Evolutionary conservation across 1,140 invertebrate genomes (phyloP), one percentile per base, ranked within the genome.

Genomic region (Charaxes varanes): DNA sequence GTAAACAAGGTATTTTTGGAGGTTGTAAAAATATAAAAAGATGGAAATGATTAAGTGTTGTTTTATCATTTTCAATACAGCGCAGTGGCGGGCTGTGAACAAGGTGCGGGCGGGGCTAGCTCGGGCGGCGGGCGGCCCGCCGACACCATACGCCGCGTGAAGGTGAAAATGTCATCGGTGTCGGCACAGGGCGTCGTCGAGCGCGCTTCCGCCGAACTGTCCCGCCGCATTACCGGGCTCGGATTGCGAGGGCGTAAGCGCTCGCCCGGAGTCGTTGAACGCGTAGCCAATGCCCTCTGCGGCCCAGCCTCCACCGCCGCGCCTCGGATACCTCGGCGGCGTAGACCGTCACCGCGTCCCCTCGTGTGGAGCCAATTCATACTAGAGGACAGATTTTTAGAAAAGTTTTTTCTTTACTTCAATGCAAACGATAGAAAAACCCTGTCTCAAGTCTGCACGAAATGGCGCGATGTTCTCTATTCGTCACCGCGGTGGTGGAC

Each of bases 401-500:
- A 87, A 12, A 87, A 88, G 45, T 95, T 97, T 83, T 97, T 97
- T 83, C 85, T 90, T 7, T 96, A 95, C 66, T 96, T 97, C 69
- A 90, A 88, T 23, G 85, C 93, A 0, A 87, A 86, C 24, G 95
- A 97, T 53, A 86, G 94, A 42, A 88, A 91, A 23, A 80, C 88
- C 3, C 84, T 97, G 48, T 92, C 94, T 8, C 92, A 94, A 85
- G 91, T 92, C 48, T 96, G 94, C 79, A 87, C 88, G 43, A 87
- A 89, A 68, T 97, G 95, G 95, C 87, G 94, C 40, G 93, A 95
- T 58, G 86, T 95, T 31, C 81, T 97, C 12, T 97, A 97, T 70
- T 88, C 92, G 12, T 90, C 90, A 21, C 93, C 93, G 0, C 86
- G 90, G 24, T 94, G 92, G 81, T 97, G 95, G 95, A 86, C 88